Evolutionary conservation across 1,140 invertebrate genomes (phyloP).

Genomic region (Pantala flavescens): DNA sequence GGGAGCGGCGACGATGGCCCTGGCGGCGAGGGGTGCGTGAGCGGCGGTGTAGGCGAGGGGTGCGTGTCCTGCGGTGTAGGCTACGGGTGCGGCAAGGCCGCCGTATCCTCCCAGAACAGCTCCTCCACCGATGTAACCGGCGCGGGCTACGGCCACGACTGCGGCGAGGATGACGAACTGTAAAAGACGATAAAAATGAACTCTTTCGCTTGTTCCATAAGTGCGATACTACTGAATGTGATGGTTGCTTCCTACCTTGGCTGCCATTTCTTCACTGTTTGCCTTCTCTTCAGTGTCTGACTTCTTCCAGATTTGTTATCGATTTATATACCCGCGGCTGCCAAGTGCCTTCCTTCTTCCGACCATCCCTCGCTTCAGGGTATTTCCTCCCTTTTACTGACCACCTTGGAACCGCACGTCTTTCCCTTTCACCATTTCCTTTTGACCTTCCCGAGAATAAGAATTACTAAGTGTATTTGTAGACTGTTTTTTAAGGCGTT

Average conservation of each 20-base stretch:
- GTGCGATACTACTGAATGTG: too few species aligned
- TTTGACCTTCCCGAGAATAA: too few species aligned
- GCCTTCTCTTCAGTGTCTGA: neutral
- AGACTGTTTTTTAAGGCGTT: too few species aligned
- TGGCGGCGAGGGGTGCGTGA: slow-evolving; percentile 24
- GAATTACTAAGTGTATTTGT: too few species aligned
- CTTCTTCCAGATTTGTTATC: too few species aligned
- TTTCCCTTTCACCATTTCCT: too few species aligned
- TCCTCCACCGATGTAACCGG: slow-evolving; percentile 28
- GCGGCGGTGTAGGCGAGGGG: slow-evolving; percentile 18
- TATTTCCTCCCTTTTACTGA: too few species aligned
- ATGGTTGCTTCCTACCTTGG: neutral
- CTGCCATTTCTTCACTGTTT: neutral
- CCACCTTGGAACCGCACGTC: too few species aligned
- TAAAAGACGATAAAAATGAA: neutral
- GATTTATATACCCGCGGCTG: too few species aligned
- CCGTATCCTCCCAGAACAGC: slow-evolving; percentile 23
- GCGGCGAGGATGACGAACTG: slow-evolving; percentile 38
- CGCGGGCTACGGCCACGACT: slow-evolving; percentile 35
- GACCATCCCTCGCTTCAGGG: too few species aligned
- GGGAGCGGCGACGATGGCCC: slow-evolving; percentile 20
- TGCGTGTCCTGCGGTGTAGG: slow-evolving; percentile 21
- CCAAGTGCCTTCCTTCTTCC: too few species aligned
- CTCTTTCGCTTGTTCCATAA: too few species aligned
- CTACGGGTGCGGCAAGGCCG: slow-evolving; percentile 21